Evolutionary conservation across 2,888 invertebrate genomes (phyloP).

Genomic region (Crepidodera aurea): DNA sequence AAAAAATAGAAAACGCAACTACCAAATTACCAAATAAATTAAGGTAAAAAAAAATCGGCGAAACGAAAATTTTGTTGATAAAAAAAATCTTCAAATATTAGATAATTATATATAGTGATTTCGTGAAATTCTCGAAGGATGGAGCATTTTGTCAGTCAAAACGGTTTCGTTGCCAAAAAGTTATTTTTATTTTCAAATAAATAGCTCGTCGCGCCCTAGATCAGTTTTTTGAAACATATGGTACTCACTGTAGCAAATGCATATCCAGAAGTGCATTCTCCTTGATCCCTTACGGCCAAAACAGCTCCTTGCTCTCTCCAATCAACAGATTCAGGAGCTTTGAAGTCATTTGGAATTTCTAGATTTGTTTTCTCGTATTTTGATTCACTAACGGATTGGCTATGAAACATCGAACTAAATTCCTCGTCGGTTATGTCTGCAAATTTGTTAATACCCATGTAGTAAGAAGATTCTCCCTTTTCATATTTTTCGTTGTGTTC

Average conservation of each 20-base stretch:
- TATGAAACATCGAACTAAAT: not conserved
- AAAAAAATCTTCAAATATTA: too few relatives aligned
- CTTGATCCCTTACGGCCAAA: not conserved
- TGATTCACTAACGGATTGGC: not conserved
- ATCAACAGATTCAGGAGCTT: not conserved
- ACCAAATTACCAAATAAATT: too few relatives aligned
- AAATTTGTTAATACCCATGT: slow-evolving; percentile 4
- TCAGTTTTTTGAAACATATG: not conserved
- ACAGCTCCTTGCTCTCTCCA: not conserved
- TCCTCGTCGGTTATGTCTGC: slow-evolving; percentile 6
- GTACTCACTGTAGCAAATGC: not conserved
- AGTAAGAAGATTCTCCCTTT: slow-evolving; percentile 3
- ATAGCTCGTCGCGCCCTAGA: too few relatives aligned
- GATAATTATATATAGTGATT: too few relatives aligned
- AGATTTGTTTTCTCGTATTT: not conserved
- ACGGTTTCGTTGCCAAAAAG: not conserved
- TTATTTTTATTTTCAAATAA: not conserved
- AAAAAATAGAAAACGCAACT: too few relatives aligned
- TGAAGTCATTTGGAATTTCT: not conserved
- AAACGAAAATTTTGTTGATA: not conserved
- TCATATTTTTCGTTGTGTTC: slow-evolving; percentile 15
- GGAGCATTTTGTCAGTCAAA: not conserved
- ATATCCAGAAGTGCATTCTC: not conserved
- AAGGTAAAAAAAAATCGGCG: too few relatives aligned
- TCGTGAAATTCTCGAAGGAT: too few relatives aligned